A percentile compares a stretch with the other conserved stretches of the same genome.
Evolutionary conservation across 2,113 vertebrate genomes (phyloP).

Genomic region (Ceyx margarethae): DNA sequence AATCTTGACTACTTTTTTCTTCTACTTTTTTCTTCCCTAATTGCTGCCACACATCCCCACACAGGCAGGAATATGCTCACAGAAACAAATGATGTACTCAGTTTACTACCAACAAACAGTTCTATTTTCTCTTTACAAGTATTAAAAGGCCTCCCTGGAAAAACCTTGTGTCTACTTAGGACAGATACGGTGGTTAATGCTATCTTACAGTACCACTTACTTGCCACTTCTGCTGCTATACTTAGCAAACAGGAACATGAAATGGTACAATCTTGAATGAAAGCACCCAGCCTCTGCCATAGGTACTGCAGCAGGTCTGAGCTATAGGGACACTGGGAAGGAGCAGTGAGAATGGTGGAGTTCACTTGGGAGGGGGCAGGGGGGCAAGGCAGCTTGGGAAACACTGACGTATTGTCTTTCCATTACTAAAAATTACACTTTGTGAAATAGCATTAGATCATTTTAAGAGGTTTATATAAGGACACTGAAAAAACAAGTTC

Average conservation of each 20-base stretch:
- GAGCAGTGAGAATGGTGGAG: neutral
- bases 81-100: neutral
- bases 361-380: conserved; percentile 1
- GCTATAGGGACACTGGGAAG: neutral
- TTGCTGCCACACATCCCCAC: neutral
- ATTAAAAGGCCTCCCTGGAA: neutral
- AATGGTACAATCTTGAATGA: fast-evolving
- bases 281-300: neutral
- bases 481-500: conserved; percentile 48
- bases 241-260: neutral
- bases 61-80: neutral
- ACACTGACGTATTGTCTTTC: conserved; percentile 65
- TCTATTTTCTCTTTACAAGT: neutral
- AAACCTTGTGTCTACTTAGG: neutral
- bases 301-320: neutral
- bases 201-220: neutral
- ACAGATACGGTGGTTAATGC: neutral
- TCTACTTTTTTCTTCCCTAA: neutral
- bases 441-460: conserved; percentile 55
- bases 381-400: conserved; percentile 44
- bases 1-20: neutral
- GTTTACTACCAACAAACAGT: neutral
- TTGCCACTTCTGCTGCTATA: neutral
- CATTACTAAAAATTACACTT: conserved; percentile 65
- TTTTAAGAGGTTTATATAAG: conserved; percentile 61